Base-by-base conservation (phyloP, 2,888 invertebrate species). In the Portevinia maculata region DNA sequence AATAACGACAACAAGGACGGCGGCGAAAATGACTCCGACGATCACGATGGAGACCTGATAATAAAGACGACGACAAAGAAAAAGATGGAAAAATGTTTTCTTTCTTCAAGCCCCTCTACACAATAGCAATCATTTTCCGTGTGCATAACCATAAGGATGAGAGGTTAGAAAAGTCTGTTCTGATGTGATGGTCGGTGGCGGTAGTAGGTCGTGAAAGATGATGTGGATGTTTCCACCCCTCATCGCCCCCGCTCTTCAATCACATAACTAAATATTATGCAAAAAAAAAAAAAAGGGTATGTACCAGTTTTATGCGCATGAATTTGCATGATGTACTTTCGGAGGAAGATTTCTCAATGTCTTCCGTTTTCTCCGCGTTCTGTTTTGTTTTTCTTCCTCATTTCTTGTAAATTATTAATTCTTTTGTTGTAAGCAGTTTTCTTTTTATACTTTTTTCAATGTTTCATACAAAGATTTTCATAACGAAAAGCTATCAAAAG, bases 401-500 rank as follows among this genome's bases (percentile, higher is more conserved):
- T 52, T 69, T 74, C 62, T 62, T 62, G 15, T 30, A 70, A 81
- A 71, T 65, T 75, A 76, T 75, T 41, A 24, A 65, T 30, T 70
- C 81, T 70, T 81, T 81, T 81, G 76, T 81, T 81, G 70, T 65
- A 64, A 69, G 75, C 28, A 50, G 48, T 69, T 62, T 60, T 55
- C 11, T 11, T 44, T 17, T 52, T 60, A 11, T 30, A 17, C 39
- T 67, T 32, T 59, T 24, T 52, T 39, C 30, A 32, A 5, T 69
- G 28, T 37, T 39, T 60, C 62, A 59, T 59, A 52, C 59, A 75
- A 75, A 81, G 52, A 52, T 64, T 81, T 81, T 76, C 70, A 75
- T 75, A 75, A 81, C 75, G 75, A 81, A 81, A 81, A 81, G 75
- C 81, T 70, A 81, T 81, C 81, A 76, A 81, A 81, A 75, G 76